A percentile compares a stretch with the other conserved stretches of the same genome.
These are phyloP conservation scores for Thryonomys swinderianus DNA, from an alignment of 2,113 vertebrate genomes.

Conservation along the genomic window DNA sequence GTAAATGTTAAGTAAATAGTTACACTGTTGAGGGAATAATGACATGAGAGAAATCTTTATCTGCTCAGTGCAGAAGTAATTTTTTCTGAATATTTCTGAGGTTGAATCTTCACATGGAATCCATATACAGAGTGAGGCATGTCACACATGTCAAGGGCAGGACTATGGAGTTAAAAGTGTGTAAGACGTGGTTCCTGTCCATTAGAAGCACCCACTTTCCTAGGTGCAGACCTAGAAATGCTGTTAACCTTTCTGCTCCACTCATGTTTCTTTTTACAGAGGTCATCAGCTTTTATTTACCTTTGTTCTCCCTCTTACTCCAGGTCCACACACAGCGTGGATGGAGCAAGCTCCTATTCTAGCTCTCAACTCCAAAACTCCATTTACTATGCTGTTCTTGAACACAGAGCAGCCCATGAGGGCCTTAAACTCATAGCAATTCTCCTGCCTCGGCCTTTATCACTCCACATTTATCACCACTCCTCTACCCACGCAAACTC, in stretches of 20 bases:
- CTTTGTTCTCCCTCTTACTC: neutral
- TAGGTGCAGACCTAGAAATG: neutral
- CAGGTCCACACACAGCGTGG: neutral
- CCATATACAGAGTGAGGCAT: neutral
- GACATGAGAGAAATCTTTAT: neutral
- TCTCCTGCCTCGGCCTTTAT: neutral
- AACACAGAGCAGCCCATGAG: neutral
- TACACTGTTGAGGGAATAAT: neutral
- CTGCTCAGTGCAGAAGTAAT: neutral
- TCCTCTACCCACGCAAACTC: neutral
- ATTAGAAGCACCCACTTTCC: neutral
- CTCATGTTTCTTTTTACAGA: neutral
- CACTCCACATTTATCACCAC: neutral
- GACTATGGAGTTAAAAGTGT: neutral
- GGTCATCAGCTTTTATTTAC: neutral
- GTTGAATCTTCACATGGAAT: neutral
- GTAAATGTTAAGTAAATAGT: neutral
- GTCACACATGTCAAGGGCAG: neutral
- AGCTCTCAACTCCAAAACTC: neutral
- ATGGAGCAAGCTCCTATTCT: neutral
- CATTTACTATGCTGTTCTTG: neutral
- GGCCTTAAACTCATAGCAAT: neutral
- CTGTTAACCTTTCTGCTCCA: neutral
- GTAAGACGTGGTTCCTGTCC: fast-evolving
- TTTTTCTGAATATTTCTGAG: neutral